Evolutionary conservation across 2,113 vertebrate genomes (phyloP), one percentile per base, ranked within the genome.

Genomic region (Turnix velox): DNA sequence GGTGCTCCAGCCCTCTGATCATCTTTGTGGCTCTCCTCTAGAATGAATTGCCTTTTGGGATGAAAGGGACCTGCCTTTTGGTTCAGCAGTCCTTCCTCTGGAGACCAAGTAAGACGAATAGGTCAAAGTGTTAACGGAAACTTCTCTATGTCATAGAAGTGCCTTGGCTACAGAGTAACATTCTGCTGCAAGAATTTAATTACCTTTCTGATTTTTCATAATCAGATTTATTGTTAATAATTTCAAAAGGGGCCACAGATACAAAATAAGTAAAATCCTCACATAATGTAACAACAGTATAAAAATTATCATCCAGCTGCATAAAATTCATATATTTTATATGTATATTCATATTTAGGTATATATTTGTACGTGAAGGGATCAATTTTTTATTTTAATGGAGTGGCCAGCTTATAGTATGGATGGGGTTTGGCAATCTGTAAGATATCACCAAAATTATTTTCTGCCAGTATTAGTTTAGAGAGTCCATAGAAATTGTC

Each of bases 381-480:
- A 68, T 79, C 61, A 77, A 43, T 6, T 89, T 92, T 81, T 58
- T 24, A 37, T 89, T 92, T 89, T 94, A 94, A 72, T 63, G 72
- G 28, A 11, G 35, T 65, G 40, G 45, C 22, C 58, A 69, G 30
- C 15, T 58, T 76, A 68, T 22, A 57, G 62, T 16, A 35, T 16
- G 35, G 24, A 51, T 72, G 8, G 37, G 55, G 87, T 59, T 28
- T 87, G 57, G 33, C 40, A 82, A 18, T 14, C 27, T 57, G 2
- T 33, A 67, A 42, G 33, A 72, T 4, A 78, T 14, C 39, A 87
- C 71, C 52, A 59, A 67, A 74, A 77, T 77, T 28, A 46, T 84
- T 81, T 84, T 48, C 71, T 51, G 57, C 27, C 75, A 54, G 8
- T 74, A 27, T 58, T 65, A 61, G 12, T 81, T 78, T 86, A 65